Evolutionary conservation across 1,140 invertebrate species (phyloP), one percentile per base, ranked within the genome.

Genomic region (Aethina tumida): DNA sequence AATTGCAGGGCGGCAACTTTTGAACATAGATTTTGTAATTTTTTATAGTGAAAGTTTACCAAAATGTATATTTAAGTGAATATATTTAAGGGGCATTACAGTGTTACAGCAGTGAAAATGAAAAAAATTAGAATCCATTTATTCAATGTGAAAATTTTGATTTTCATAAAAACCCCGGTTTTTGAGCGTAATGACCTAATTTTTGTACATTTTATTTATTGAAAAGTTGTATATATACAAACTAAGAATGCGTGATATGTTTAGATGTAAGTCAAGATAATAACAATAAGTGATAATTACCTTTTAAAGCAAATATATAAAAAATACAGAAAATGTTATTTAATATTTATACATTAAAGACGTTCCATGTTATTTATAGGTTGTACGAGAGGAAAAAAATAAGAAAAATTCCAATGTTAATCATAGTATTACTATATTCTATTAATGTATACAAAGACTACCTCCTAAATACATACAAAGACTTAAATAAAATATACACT

Each of bases 201-300:
- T n/a, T 39, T 27, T 42, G 32, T 47, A 41, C 41, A 44, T 34
- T 49, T 48, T 51, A 52, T 52, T 50, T 52, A 49, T 52, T 50
- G 13, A 50, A 42, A 39, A 18, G 20, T 49, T 43, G 35, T 52
- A 45, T 24, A 37, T 49, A 42, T 35, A 22, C 28, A 30, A 44
- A 44, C 35, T 43, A 33, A 41, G 43, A 46, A 42, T 48, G 47
- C 37, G 50, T 50, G 50, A 50, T 52, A 49, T 48, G 40, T 50
- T 36, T 40, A 43, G 43, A 30, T 16, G 25, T 43, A 44, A 48
- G 39, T 26, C 15, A 28, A 38, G 35, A 41, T 32, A 38, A 43
- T 41, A 43, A 37, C 19, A 39, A 49, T 45, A 45, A 51, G 49
- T 51, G 49, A 51, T 51, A 51, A 48, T 45, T 49, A n/a, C n/a